Percentiles rank a stretch among this genome's conserved stretches.
Conservation (phyloP, 2,113 vertebrate species). For the Stictonetta naevosa region DNA sequence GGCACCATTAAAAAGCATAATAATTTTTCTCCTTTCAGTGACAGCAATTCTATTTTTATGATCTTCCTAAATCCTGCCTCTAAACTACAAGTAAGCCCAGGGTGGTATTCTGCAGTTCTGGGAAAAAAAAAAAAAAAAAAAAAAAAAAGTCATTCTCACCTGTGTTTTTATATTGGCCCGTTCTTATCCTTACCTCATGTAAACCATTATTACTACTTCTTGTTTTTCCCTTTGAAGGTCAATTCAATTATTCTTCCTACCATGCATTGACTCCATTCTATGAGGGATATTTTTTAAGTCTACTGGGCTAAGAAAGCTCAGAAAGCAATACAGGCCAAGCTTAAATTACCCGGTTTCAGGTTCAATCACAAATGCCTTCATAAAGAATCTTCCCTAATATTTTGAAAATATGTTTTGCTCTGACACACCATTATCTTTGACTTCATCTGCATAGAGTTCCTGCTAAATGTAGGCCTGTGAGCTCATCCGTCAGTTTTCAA, state of each 20-base stretch:
- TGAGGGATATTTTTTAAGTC: neutral
- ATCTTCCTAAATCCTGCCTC: conserved; percentile 38
- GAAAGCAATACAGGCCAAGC: neutral
- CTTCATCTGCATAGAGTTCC: neutral
- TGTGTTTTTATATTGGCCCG: neutral
- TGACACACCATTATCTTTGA: neutral
- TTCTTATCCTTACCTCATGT: neutral
- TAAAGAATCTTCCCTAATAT: neutral
- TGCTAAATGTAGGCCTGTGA: neutral
- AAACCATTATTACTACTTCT: neutral
- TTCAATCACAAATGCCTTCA: neutral
- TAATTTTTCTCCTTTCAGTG: neutral
- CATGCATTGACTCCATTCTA: neutral
- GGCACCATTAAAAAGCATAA: conserved; percentile 27
- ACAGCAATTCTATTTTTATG: conserved; percentile 44
- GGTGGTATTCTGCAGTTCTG: neutral
- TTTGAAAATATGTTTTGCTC: neutral
- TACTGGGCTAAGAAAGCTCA: neutral
- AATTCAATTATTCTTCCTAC: neutral
- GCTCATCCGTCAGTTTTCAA: neutral
- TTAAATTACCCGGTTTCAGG: neutral
- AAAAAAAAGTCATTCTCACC: neutral
- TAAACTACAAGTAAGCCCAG: conserved; percentile 9
- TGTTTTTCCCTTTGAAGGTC: neutral
- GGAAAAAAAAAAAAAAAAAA: no score